phyloP scores from a whole-genome alignment of 2,113 vertebrate genomes.

The Oryzias javanicus region DNA sequence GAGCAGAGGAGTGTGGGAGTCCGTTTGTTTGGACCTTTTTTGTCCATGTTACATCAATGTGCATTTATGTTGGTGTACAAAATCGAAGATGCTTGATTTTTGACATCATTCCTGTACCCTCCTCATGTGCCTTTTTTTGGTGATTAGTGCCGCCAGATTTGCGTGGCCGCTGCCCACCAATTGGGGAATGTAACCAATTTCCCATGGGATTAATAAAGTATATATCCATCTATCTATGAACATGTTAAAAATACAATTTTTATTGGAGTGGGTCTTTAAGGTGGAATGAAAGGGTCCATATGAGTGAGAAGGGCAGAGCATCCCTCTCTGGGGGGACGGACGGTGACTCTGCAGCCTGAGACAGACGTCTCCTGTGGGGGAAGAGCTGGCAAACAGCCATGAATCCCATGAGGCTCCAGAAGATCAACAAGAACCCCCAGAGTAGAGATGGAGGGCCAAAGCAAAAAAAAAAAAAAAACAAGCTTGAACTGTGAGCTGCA shows the following conservation, averaged over 20 bases:
- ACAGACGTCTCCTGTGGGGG: constrained; percentile 33
- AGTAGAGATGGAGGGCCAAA: constrained; percentile 14
- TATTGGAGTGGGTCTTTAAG: neutral
- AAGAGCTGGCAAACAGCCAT: constrained; percentile 23
- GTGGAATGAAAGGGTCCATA: constrained; percentile 28
- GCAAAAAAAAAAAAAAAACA: neutral
- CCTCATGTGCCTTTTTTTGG: too few species aligned
- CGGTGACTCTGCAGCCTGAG: constrained; percentile 19
- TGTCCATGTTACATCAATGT: too few species aligned
- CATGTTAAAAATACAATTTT: neutral
- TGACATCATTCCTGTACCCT: too few species aligned
- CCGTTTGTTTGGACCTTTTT: too few species aligned
- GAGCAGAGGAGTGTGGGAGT: too few species aligned
- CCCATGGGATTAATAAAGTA: too few species aligned
- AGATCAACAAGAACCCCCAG: constrained; percentile 1
- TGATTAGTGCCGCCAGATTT: too few species aligned
- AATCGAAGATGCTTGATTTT: too few species aligned
- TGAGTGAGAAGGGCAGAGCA: constrained; percentile 12
- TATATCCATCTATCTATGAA: neutral
- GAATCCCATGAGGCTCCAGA: constrained; percentile 18
- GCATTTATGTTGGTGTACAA: too few species aligned
- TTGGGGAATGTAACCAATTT: too few species aligned
- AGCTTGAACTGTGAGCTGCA: neutral
- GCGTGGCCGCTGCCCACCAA: too few species aligned
- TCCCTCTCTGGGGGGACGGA: constrained; percentile 20